phyloP scores from a whole-genome alignment of 2,888 invertebrate genomes.

The Orthosia gothica region DNA sequence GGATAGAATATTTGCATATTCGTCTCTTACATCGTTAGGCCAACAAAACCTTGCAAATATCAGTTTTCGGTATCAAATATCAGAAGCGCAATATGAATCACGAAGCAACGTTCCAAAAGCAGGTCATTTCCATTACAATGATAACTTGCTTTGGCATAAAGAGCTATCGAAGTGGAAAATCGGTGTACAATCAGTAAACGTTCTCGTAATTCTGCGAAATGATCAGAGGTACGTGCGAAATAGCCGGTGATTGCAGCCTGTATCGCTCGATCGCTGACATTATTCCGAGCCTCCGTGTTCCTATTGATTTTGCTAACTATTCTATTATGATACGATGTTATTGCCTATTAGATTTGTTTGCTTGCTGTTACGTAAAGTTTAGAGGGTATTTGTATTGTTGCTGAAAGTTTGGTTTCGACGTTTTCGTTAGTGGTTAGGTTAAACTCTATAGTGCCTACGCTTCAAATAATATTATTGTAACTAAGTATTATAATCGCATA shows the following conservation, averaged over 20 bases:
- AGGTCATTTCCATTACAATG: conserved; percentile 8
- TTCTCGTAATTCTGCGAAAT: conserved; percentile 45
- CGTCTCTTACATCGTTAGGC: too few relatives aligned
- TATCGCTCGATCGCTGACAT: conserved; percentile 21
- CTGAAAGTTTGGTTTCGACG: conserved; percentile 1
- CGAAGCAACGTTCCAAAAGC: neutral
- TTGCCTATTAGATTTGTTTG: conserved; percentile 25
- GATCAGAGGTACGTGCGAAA: conserved; percentile 41
- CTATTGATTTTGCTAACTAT: conserved; percentile 51
- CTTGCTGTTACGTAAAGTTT: neutral
- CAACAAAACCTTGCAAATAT: neutral
- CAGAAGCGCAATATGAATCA: neutral
- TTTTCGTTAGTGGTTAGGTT: neutral
- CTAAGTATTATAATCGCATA: neutral
- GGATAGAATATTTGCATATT: too few relatives aligned
- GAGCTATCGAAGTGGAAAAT: conserved; percentile 36
- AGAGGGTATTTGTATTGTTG: neutral
- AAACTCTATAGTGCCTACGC: neutral
- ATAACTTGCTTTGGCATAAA: conserved; percentile 33
- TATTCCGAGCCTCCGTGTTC: conserved; percentile 20
- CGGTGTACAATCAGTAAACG: conserved; percentile 32
- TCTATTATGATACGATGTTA: conserved; percentile 21
- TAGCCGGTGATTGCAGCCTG: conserved; percentile 35
- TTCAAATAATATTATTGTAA: neutral
- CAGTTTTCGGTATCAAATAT: neutral